phyloP scores from a whole-genome alignment of 2,113 vertebrate genomes.

The Carlito syrichta region DNA sequence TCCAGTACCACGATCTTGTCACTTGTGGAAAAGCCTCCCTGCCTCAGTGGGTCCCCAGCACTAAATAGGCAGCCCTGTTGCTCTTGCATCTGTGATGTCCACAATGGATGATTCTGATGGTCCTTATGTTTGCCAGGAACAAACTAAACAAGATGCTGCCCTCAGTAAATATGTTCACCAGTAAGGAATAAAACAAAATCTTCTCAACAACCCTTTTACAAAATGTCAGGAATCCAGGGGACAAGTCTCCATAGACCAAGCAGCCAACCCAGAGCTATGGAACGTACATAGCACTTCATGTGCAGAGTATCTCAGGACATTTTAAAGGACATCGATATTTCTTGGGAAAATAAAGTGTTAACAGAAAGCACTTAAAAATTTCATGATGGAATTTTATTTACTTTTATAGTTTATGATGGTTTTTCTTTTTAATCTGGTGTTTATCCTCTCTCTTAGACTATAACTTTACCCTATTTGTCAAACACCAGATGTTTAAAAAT shows the following conservation, averaged over 20 bases:
- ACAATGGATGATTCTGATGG: not conserved
- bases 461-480: not conserved
- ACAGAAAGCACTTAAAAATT: not conserved
- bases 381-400: not conserved
- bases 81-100: not conserved
- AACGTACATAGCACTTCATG: not conserved
- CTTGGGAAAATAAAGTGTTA: not conserved
- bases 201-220: not conserved
- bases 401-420: not conserved
- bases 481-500: slow-evolving; percentile 8
- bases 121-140: not conserved
- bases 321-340: not conserved
- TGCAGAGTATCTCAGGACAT: not conserved
- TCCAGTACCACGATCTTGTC: fast-evolving
- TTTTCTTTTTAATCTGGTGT: not conserved
- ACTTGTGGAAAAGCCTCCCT: not conserved
- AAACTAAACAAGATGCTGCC: not conserved
- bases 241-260: not conserved
- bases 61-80: not conserved
- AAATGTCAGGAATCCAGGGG: not conserved
- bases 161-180: not conserved
- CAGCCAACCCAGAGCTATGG: not conserved
- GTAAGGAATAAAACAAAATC: not conserved
- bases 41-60: not conserved
- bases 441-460: not conserved